phyloP scores from a whole-genome alignment of 2,113 vertebrate species.

The Charina bottae region DNA sequence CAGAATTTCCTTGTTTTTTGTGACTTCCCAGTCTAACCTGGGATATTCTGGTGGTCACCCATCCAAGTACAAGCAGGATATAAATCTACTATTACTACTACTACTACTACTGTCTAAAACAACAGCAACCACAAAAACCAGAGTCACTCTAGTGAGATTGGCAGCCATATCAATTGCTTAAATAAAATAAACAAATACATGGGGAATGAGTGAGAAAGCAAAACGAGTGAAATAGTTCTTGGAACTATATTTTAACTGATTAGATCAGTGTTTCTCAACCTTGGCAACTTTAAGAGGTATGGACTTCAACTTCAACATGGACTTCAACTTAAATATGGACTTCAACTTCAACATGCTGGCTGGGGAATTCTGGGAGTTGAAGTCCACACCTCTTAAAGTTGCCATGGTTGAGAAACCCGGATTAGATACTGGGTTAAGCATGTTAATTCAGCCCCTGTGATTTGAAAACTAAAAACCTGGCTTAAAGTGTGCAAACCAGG shows the following conservation, averaged over 20 bases:
- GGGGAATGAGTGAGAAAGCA: background rate
- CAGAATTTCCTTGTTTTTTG: background rate
- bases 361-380: too few species aligned
- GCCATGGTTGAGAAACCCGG: too few species aligned
- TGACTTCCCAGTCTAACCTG: background rate
- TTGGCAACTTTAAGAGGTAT: too few species aligned
- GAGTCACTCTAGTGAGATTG: background rate
- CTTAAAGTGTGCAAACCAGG: background rate
- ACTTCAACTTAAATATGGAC: too few species aligned
- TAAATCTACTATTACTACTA: background rate
- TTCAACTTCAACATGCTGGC: too few species aligned
- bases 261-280: too few species aligned
- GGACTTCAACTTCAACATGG: too few species aligned
- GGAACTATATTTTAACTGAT: background rate
- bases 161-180: background rate
- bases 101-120: background rate
- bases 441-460: background rate
- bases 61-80: background rate
- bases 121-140: background rate
- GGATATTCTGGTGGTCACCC: background rate
- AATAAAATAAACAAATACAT: background rate
- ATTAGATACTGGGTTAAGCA: background rate
- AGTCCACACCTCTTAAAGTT: too few species aligned
- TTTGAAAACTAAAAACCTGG: background rate
- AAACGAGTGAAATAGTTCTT: accelerated